A percentile compares a stretch with the other conserved stretches of the same genome.
These are phyloP conservation scores for Mareca strepera DNA, from an alignment of 2,797 vertebrate genomes.

Conservation along the genomic window DNA sequence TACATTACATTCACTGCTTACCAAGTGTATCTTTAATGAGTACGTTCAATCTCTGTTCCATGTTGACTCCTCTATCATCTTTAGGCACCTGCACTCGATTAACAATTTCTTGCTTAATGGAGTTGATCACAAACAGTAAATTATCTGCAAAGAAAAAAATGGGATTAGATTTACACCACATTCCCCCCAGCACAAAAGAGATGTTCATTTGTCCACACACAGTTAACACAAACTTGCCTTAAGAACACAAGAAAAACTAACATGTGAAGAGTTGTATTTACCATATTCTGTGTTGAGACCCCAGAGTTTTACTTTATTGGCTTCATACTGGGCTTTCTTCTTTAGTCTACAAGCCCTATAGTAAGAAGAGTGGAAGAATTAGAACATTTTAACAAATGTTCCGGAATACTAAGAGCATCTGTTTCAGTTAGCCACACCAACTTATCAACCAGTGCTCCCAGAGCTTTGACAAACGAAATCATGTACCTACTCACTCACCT, in stretches of 20 bases:
- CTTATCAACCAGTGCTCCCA: neutral
- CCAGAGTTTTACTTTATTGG: conserved; percentile 99
- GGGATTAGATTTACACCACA: neutral
- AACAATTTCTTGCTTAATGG: conserved; percentile 99
- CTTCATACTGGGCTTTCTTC: conserved; percentile 99
- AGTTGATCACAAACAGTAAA: conserved; percentile 96
- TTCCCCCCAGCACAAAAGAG: neutral
- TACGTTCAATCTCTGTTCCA: conserved; percentile 92
- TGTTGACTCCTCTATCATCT: conserved; percentile 88
- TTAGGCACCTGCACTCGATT: conserved; percentile 89
- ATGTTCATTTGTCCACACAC: neutral
- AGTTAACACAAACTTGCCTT: neutral
- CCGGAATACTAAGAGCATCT: conserved; percentile 4
- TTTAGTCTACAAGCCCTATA: conserved; percentile 96
- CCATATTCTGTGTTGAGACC: conserved; percentile 99
- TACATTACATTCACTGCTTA: conserved; percentile 73
- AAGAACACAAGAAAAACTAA: conserved; percentile 20
- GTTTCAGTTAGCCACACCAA: neutral
- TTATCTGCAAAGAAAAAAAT: conserved; percentile 84
- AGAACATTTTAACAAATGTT: conserved; percentile 38
- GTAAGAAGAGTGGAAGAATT: conserved; percentile 57
- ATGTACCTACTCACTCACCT: neutral
- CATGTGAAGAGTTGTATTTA: conserved; percentile 74
- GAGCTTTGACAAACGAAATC: neutral
- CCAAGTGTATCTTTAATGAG: conserved; percentile 96